phyloP scores from a whole-genome alignment of 2,113 vertebrate species.

The Nothobranchius furzeri region DNA sequence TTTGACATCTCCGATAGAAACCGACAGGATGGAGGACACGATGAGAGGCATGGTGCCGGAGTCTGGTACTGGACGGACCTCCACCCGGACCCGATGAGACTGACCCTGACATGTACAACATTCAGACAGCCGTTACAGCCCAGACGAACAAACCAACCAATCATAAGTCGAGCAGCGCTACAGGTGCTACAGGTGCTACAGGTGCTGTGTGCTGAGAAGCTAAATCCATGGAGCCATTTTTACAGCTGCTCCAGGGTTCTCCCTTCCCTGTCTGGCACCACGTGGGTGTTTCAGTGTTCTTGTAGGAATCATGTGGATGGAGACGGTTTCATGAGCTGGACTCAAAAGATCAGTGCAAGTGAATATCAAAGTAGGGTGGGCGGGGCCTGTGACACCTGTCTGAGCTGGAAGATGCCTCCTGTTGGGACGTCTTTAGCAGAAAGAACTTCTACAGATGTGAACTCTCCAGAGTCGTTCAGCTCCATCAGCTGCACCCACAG shows the following conservation, averaged over 20 bases:
- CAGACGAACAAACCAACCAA: too few relatives aligned
- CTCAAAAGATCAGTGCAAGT: too few relatives aligned
- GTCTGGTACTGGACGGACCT: conserved; percentile 89
- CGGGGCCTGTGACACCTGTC: conserved; percentile 78
- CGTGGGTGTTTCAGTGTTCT: too few relatives aligned
- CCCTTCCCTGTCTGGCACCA: too few relatives aligned
- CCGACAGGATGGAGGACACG: conserved; percentile 83
- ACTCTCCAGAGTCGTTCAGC: conserved; percentile 92
- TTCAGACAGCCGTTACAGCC: neutral
- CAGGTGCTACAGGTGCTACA: too few relatives aligned
- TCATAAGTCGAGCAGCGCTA: too few relatives aligned
- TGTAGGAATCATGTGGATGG: too few relatives aligned
- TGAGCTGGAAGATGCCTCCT: conserved; percentile 92
- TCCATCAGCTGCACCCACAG: conserved; percentile 94
- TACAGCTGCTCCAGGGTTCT: too few relatives aligned
- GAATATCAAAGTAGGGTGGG: neutral
- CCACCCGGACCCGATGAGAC: conserved; percentile 88
- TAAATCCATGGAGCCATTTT: too few relatives aligned
- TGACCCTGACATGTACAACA: conserved; percentile 81
- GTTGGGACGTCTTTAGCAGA: conserved; percentile 86
- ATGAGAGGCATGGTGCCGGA: conserved; percentile 94
- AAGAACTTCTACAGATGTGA: conserved; percentile 87
- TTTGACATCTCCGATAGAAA: conserved; percentile 90
- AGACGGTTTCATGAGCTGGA: too few relatives aligned
- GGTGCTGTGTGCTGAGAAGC: too few relatives aligned